Base-by-base conservation (phyloP, 2,113 vertebrate genomes). In the Pseudorectes ferrugineus region DNA sequence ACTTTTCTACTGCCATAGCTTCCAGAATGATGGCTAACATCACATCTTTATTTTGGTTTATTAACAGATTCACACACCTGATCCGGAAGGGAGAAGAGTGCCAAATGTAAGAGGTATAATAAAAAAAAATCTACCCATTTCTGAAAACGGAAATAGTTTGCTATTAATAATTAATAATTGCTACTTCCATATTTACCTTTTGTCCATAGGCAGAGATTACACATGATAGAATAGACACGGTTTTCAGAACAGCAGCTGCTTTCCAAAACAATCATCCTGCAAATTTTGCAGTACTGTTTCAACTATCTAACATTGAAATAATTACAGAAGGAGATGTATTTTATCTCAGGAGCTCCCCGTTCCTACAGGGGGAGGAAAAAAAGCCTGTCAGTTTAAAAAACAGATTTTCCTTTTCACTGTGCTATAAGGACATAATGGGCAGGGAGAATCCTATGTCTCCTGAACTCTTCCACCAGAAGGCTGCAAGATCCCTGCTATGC, bases 71-170 rank as follows among this genome's bases (percentile, higher is more conserved):
- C 11, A 4, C 22, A 12, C 8, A 0, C 6, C 38, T 65, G 57
- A 33, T 73, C 62, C 14, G 1, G 88, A 93, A 22, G 38, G 6
- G 19, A 89, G 57, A 26, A 66, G 52, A 12, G 0, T 12, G 36
- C 19, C 72, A 52, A 91, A 43, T n/a, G 9, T 59, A 71, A 85
- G 24, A 96, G 96, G 96, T 96, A 96, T 29, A 81, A 84, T 28
- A 3, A 43, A 82, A 49, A 82, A 49, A 83, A 62, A 29, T 1
- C 21, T 55, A 65, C 10, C 8, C 4, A 1, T 58, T 83, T 93
- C 59, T 93, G 40, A 40, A 49, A 66, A 35, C 10, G 77, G n/a
- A 93, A 93, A 45, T 11, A 84, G 21, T 38, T 38, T 8, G 36
- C 10, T 38, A 38, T 38, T 38, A 38, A 38, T 38, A 38, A 38